phyloP scores from a whole-genome alignment of 1,140 invertebrate species.

The Epicauta chinensis region DNA sequence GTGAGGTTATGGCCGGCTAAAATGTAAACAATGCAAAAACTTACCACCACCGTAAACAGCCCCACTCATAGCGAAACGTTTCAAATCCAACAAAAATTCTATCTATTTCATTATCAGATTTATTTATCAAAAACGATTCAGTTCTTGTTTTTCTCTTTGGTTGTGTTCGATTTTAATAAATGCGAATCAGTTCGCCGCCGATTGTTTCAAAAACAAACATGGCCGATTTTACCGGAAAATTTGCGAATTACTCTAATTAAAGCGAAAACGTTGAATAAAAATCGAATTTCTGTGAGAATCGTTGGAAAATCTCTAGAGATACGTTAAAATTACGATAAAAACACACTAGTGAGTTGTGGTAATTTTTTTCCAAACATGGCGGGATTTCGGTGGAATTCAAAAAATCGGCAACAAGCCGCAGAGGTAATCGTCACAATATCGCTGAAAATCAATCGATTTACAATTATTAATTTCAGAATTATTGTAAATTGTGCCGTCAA shows the following conservation, averaged over 20 bases:
- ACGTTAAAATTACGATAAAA: too few species aligned
- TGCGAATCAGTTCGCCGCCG: neutral
- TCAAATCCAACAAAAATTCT: neutral
- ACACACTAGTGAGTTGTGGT: too few species aligned
- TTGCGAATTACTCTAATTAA: too few species aligned
- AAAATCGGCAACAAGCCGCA: slow-evolving; percentile 17
- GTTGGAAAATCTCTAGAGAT: too few species aligned
- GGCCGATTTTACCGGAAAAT: neutral
- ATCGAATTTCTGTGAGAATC: too few species aligned
- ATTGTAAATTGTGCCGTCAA: slow-evolving; percentile 28
- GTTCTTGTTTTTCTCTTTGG: too few species aligned
- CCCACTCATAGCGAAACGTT: slow-evolving; percentile 42
- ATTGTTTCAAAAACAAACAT: slow-evolving; percentile 14
- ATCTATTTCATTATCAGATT: slow-evolving; percentile 6
- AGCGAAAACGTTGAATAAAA: too few species aligned
- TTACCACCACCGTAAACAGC: slow-evolving; percentile 48
- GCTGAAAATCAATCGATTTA: neutral
- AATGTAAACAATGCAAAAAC: slow-evolving; percentile 12
- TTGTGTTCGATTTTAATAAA: too few species aligned
- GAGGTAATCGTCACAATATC: slow-evolving; percentile 12
- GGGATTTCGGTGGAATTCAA: slow-evolving; percentile 2
- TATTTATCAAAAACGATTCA: neutral
- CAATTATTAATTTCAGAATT: slow-evolving; percentile 24
- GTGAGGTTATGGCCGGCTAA: slow-evolving; percentile 16
- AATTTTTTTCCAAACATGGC: neutral